phyloP scores from a whole-genome alignment of 2,797 vertebrate genomes.

The Peromyscus attwateri region DNA sequence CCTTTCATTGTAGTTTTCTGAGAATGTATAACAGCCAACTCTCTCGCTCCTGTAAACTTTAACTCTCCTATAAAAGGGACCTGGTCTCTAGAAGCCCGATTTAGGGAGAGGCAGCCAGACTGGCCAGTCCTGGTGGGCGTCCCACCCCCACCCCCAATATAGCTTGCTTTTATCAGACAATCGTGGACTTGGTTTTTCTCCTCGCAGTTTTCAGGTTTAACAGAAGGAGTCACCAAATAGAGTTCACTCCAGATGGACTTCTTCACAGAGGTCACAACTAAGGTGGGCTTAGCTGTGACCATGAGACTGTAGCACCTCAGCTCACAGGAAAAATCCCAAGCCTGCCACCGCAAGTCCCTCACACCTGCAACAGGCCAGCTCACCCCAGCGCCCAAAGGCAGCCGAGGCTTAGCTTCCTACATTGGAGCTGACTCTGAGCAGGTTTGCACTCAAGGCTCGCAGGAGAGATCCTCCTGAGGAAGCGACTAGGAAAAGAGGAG shows the following conservation, averaged over 20 bases:
- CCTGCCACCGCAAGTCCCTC: background rate
- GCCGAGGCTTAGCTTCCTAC: background rate
- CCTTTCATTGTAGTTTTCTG: background rate
- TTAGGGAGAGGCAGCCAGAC: background rate
- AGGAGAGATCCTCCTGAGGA: background rate
- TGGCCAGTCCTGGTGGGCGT: background rate
- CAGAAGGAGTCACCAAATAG: background rate
- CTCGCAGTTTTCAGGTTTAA: background rate
- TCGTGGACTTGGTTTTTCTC: background rate
- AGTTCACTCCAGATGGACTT: background rate
- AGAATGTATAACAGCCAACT: background rate
- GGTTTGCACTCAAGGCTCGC: background rate
- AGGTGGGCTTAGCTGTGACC: background rate
- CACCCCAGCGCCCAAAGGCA: background rate
- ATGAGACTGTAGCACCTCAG: background rate
- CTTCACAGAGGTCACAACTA: background rate
- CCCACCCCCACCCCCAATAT: background rate
- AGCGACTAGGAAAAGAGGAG: background rate
- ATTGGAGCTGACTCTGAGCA: background rate
- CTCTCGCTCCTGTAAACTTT: background rate
- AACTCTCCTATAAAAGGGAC: background rate
- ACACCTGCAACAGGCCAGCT: background rate
- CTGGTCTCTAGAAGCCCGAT: background rate
- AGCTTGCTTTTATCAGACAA: background rate
- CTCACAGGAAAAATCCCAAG: background rate